Percentiles rank a stretch among this genome's conserved stretches.
These are phyloP conservation scores for Cerceris ruficornis DNA, from an alignment of 2,888 invertebrate species.

Conservation along the genomic window DNA sequence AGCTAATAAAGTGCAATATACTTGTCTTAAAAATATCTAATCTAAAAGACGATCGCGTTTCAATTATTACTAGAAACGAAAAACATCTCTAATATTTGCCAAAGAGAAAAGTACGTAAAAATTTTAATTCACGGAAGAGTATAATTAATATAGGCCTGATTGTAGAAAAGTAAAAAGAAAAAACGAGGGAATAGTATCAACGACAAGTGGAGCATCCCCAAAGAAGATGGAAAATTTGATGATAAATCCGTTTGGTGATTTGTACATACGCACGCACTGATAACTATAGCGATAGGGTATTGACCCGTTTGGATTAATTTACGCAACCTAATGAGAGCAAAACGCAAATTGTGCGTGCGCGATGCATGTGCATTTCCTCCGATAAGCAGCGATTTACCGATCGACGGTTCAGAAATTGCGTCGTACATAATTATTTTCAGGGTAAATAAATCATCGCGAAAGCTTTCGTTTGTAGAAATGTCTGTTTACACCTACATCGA, in stretches of 20 bases:
- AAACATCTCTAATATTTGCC: no score
- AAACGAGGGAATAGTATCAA: background rate
- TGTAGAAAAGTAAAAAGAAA: background rate
- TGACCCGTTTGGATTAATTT: conserved; percentile 64
- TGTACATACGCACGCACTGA: conserved; percentile 20
- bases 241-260: conserved; percentile 37
- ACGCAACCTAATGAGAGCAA: conserved; percentile 45
- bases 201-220: conserved; percentile 17
- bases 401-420: conserved; percentile 30
- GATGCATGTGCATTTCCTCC: conserved; percentile 45
- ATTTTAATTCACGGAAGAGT: no score
- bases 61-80: no score
- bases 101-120: no score
- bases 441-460: conserved; percentile 31
- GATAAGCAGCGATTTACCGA: conserved; percentile 35
- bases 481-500: background rate
- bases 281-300: conserved; percentile 58
- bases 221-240: conserved; percentile 12
- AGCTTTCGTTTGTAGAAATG: background rate
- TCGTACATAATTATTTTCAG: conserved; percentile 17
- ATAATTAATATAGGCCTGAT: no score
- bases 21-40: no score
- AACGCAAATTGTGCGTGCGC: conserved; percentile 52
- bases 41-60: no score
- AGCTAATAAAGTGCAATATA: no score